phyloP scores from a whole-genome alignment of 2,797 vertebrate genomes.

The Arnoldichthys spilopterus region DNA sequence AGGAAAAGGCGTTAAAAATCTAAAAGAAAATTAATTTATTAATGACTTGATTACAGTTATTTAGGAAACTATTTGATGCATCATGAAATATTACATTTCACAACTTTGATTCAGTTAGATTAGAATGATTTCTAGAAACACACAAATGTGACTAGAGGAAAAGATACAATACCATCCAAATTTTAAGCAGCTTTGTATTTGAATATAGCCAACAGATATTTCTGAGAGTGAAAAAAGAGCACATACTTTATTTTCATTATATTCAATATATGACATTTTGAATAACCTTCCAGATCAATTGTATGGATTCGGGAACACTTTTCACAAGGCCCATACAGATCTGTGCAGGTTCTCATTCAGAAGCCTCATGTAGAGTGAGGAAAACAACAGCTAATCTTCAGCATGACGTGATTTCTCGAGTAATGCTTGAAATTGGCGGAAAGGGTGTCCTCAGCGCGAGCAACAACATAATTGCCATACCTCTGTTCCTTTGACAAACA shows the following conservation, averaged over 20 bases:
- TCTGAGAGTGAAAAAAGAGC: too few relatives aligned
- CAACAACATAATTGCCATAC: conserved; percentile 25
- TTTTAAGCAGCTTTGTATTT: too few relatives aligned
- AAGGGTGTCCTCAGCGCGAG: neutral
- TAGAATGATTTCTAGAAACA: too few relatives aligned
- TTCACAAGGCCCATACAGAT: neutral
- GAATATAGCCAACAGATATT: too few relatives aligned
- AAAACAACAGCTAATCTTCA: neutral
- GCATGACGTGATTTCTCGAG: neutral
- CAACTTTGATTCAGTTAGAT: too few relatives aligned
- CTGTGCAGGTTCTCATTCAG: neutral
- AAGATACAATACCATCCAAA: neutral
- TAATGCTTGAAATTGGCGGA: conserved; percentile 1
- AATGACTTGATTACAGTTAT: neutral
- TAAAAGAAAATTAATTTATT: too few relatives aligned
- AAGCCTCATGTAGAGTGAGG: neutral
- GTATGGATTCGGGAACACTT: too few relatives aligned
- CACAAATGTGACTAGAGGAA: too few relatives aligned
- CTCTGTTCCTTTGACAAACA: neutral
- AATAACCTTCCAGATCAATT: too few relatives aligned
- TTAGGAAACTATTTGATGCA: neutral
- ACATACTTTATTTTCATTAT: neutral
- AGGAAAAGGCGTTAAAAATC: too few relatives aligned
- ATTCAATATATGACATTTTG: too few relatives aligned
- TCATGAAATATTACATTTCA: too few relatives aligned